Percentiles rank a stretch among this genome's conserved stretches.
Conservation (phyloP, 2,113 vertebrate species). For the Triplophysa rosa region DNA sequence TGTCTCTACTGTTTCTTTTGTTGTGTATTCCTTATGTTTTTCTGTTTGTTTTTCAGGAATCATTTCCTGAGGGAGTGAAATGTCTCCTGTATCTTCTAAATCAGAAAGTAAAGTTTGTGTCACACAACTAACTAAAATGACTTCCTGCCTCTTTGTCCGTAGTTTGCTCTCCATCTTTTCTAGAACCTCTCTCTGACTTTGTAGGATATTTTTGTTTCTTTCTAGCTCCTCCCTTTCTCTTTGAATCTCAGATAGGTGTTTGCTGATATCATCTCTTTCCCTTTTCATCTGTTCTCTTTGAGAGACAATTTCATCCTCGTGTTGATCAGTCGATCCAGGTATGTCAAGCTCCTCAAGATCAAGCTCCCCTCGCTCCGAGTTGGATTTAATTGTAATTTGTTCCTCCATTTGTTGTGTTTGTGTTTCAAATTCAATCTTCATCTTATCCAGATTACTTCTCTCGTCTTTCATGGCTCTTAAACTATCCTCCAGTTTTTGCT, state of each 20-base stretch:
- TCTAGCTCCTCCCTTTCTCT: slow-evolving; percentile 23
- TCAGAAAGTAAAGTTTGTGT: slow-evolving; percentile 33
- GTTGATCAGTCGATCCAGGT: neutral
- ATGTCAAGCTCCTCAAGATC: neutral
- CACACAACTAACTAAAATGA: slow-evolving; percentile 8
- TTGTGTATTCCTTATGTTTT: slow-evolving; percentile 12
- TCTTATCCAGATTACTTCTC: neutral
- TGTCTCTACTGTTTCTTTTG: neutral
- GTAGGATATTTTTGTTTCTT: neutral
- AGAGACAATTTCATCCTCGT: neutral
- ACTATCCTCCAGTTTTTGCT: slow-evolving; percentile 3
- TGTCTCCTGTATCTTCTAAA: slow-evolving; percentile 9
- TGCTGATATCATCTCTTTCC: slow-evolving; percentile 4
- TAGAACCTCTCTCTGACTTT: neutral
- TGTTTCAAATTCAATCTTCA: slow-evolving; percentile 4
- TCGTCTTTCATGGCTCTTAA: neutral
- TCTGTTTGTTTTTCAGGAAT: slow-evolving; percentile 9
- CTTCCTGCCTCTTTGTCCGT: neutral
- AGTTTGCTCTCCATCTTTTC: neutral
- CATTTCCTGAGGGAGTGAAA: neutral
- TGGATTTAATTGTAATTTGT: neutral
- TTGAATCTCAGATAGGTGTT: slow-evolving; percentile 4
- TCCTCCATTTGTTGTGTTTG: neutral
- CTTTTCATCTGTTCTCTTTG: neutral
- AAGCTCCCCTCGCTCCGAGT: neutral